Evolutionary conservation across 2,797 vertebrate genomes (phyloP), one percentile per base, ranked within the genome.

Genomic region (Myotis pilosus): DNA sequence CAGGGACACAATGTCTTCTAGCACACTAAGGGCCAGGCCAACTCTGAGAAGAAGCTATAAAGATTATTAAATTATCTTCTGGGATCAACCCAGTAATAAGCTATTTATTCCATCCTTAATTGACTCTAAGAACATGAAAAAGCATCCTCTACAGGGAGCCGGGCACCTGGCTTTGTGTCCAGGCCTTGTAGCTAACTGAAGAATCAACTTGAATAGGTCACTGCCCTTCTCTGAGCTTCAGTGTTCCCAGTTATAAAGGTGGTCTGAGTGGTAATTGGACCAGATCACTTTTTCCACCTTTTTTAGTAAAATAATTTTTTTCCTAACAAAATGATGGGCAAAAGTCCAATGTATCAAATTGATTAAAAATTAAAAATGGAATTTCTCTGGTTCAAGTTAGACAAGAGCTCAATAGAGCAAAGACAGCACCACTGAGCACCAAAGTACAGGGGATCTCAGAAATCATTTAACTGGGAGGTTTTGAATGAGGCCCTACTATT

Each of bases 1-100:
- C 36, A 68, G 80, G 92, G 95, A 49, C 85, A 66, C 6, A 16
- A 79, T 62, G 79, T 89, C 81, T 94, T 80, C 25, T 66, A 96
- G 80, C 0, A 2, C 3, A 0, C 36, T 47, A n/a, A 72, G 76
- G 33, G 83, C 81, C 95, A 93, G 66, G 89, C 95, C 90, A 97
- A 93, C 62, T 71, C 49, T 69, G 20, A 44, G 64, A 95, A 96
- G 93, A 97, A 51, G 85, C 90, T 81, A 36, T 68, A 68, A 4
- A 13, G 60, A 84, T 57, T 25, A 11, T 62, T 57, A 94, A 88
- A 89, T 66, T 36, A 51, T 84, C 38, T 30, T 33, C 71, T 84
- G 76, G 72, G 69, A 84, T 80, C 79, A 79, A 25, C 44, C 76
- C 53, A 81, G 23, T 25, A 76, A 38, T 30, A 93, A 17, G 2